phyloP scores from a whole-genome alignment of 2,888 invertebrate genomes.

The Neuroscelio doddi region DNA sequence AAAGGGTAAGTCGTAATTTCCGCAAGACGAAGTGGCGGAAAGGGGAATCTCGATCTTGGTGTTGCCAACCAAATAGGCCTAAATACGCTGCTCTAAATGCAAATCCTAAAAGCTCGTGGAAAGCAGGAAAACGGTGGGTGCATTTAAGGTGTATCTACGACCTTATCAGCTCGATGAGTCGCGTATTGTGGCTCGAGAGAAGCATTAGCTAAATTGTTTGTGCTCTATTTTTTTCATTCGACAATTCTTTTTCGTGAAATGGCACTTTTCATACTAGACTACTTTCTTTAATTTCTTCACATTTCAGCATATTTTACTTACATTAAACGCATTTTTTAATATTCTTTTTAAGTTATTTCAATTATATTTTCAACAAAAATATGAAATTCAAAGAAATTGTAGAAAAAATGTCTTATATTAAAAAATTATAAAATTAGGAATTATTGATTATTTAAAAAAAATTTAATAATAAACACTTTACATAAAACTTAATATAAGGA shows the following conservation, averaged over 20 bases:
- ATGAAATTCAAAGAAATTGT: no score
- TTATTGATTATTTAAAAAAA: no score
- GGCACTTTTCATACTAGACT: neutral
- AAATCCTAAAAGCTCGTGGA: constrained; percentile 52
- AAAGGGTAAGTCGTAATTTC: constrained; percentile 22
- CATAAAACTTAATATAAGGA: no score
- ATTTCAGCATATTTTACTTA: no score
- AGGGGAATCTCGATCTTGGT: constrained; percentile 35
- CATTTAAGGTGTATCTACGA: constrained; percentile 44
- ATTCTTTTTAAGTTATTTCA: no score
- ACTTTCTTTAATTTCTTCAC: neutral
- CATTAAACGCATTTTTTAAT: no score
- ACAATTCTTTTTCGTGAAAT: constrained; percentile 10
- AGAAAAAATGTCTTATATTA: no score
- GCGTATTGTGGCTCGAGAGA: constrained; percentile 29
- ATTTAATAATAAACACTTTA: no score
- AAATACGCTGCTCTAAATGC: constrained; percentile 60
- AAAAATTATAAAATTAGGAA: no score
- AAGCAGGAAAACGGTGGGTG: constrained; percentile 20
- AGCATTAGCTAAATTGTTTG: constrained; percentile 59
- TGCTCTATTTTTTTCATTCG: constrained; percentile 24
- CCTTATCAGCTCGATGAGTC: constrained; percentile 53
- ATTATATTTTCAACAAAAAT: neutral
- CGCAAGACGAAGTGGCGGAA: constrained; percentile 18
- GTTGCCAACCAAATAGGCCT: constrained; percentile 37